A percentile compares a stretch with the other conserved stretches of the same genome.
Conservation (phyloP, 2,888 invertebrate genomes). For the Ormyrus thymus region DNA sequence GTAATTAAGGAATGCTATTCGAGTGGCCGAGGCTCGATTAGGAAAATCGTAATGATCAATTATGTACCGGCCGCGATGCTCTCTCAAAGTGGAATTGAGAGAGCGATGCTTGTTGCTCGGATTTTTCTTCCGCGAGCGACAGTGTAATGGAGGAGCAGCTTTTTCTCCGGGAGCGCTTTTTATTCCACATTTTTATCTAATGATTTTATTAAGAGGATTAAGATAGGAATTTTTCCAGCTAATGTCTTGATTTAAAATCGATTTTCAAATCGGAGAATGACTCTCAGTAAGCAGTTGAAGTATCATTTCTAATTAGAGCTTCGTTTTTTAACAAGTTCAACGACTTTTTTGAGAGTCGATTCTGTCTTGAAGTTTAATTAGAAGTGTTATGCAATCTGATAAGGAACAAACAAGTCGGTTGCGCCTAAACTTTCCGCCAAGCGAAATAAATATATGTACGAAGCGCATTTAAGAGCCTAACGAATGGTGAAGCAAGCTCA, state of each 20-base stretch:
- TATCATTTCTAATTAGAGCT: too few relatives aligned
- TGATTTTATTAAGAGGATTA: too few relatives aligned
- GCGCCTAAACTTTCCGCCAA: conserved; percentile 15
- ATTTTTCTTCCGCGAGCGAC: background rate
- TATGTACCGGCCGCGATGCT: conserved; percentile 11
- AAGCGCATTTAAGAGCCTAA: too few relatives aligned
- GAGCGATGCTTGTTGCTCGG: background rate
- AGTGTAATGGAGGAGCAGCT: background rate
- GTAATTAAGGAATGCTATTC: conserved; percentile 41
- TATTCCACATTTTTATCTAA: too few relatives aligned
- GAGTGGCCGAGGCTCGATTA: conserved; percentile 35
- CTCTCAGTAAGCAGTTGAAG: too few relatives aligned
- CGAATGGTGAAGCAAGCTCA: background rate
- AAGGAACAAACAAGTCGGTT: conserved; percentile 16
- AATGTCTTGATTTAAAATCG: too few relatives aligned
- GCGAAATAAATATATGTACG: too few relatives aligned
- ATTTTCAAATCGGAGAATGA: too few relatives aligned
- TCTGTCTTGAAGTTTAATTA: background rate
- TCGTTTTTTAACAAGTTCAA: too few relatives aligned
- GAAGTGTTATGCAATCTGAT: background rate
- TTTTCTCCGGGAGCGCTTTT: too few relatives aligned
- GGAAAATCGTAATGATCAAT: conserved; percentile 53
- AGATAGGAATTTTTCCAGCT: too few relatives aligned
- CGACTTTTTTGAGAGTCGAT: background rate
- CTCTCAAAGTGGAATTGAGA: background rate